These are phyloP conservation scores for Gryllus longicercus DNA, from an alignment of 2,888 invertebrate genomes.

Conservation along the genomic window DNA sequence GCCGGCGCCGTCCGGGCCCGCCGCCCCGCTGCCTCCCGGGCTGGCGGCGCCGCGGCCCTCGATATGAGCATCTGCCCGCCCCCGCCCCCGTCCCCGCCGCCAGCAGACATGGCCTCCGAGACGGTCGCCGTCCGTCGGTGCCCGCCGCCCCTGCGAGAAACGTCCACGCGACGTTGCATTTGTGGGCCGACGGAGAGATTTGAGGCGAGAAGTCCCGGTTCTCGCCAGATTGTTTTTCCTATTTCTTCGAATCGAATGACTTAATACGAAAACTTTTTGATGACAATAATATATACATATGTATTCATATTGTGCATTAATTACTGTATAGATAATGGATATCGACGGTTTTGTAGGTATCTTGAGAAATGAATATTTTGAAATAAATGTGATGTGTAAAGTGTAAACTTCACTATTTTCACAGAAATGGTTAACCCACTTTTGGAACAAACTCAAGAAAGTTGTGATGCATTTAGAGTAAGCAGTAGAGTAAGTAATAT, in stretches of 20 bases:
- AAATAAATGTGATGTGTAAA: conserved; percentile 1
- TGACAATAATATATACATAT: conserved; percentile 2
- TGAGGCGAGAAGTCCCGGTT: background rate
- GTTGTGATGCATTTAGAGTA: no score
- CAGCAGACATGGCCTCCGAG: background rate
- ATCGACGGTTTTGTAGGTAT: conserved; percentile 3
- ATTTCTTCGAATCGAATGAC: background rate
- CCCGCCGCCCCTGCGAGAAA: background rate
- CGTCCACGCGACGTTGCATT: background rate
- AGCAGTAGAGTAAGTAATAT: no score
- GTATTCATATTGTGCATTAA: background rate
- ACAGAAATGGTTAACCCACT: no score
- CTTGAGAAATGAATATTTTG: background rate
- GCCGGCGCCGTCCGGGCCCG: background rate
- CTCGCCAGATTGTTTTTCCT: conserved; percentile 20
- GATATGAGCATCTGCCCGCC: conserved; percentile 20
- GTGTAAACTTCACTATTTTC: background rate
- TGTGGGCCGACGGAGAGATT: background rate
- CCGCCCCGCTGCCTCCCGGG: background rate
- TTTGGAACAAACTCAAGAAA: no score
- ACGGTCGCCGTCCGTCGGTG: background rate
- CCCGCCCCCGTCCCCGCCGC: background rate
- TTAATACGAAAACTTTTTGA: background rate
- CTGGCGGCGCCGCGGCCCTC: conserved; percentile 25
- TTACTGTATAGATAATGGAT: background rate